Conservation (phyloP, 2,113 vertebrate species). For the Gambusia affinis region DNA sequence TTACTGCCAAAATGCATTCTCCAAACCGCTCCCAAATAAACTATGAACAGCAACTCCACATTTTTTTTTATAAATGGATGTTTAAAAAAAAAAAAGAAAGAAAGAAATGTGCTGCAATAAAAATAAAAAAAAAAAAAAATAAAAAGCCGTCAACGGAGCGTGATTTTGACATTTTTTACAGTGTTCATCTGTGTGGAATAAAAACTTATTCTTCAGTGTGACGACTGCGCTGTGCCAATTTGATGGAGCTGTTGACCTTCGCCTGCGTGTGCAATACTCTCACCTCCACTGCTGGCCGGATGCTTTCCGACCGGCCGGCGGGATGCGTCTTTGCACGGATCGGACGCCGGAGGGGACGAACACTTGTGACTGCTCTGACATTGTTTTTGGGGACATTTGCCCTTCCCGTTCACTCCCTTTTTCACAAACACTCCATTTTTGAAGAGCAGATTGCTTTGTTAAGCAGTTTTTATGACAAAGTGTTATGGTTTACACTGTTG, state of each 20-base stretch:
- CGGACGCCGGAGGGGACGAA: slow-evolving; percentile 38
- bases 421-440: slow-evolving; percentile 47
- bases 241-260: slow-evolving; percentile 74
- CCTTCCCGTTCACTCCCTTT: slow-evolving; percentile 34
- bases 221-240: slow-evolving; percentile 75
- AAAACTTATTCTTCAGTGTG: slow-evolving; percentile 66
- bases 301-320: slow-evolving; percentile 41
- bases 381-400: slow-evolving; percentile 36
- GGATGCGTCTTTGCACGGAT: slow-evolving; percentile 57
- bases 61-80: slow-evolving; percentile 66
- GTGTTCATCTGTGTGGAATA: slow-evolving; percentile 64
- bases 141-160: slow-evolving; percentile 49
- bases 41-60: slow-evolving; percentile 51
- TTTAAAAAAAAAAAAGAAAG: slow-evolving; percentile 48
- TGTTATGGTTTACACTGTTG: slow-evolving; percentile 49
- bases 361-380: slow-evolving; percentile 45
- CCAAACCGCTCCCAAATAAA: slow-evolving; percentile 57
- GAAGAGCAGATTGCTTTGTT: slow-evolving; percentile 54
- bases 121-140: slow-evolving; percentile 58
- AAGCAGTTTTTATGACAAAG: slow-evolving; percentile 44
- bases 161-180: slow-evolving; percentile 63
- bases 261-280: slow-evolving; percentile 80
- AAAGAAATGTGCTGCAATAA: slow-evolving; percentile 79
- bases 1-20: slow-evolving; percentile 89
- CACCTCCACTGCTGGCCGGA: slow-evolving; percentile 65